Evolutionary conservation across 2,888 invertebrate species (phyloP), one percentile per base, ranked within the genome.

Genomic region (Eupithecia centaureata): DNA sequence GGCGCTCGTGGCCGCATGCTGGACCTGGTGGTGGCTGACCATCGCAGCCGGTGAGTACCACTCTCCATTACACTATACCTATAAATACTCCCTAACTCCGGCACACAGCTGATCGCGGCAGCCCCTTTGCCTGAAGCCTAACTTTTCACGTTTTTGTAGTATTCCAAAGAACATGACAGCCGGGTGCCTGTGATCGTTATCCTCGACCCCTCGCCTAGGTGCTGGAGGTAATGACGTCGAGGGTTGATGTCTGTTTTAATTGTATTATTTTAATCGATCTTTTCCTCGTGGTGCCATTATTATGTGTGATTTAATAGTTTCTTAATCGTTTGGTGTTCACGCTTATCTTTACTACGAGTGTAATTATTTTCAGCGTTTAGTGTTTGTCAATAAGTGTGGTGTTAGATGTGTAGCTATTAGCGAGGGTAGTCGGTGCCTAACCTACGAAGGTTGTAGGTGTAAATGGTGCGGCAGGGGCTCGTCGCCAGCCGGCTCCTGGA

Each of bases 1-100:
- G 93, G 90, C 93, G 92, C 93, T 93, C 90, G 89, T 90, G 85
- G 89, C 90, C 92, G 92, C 87, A 89, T 91, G 89, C 89, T 91
- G 87, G 86, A 90, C 88, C 89, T 91, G 91, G 90, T 93, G 92
- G 92, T 93, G 92, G 93, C 91, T 93, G 87, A 88, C 88, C 81
- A 84, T 87, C 84, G 89, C 92, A 89, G 90, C 92, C 92, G 93
- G 93, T 94, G 82, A 93, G 93, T 93, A 88, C 86, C 22, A 62
- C 58, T 63, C 27, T 52, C 32, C 18, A 13, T 12, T 15, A 57
- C 57, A 67, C 62, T 56, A 61, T 68, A 69, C 52, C 47, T 63
- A 30, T 30, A 10, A 59, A 32, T 57, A 47, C n/a, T 27, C 32
- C 10, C 52, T 12, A 25, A 12, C 28, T 27, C 65, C 63, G 67